Base-by-base conservation (phyloP, 2,888 invertebrate species). In the Chymomyza caudatula region DNA sequence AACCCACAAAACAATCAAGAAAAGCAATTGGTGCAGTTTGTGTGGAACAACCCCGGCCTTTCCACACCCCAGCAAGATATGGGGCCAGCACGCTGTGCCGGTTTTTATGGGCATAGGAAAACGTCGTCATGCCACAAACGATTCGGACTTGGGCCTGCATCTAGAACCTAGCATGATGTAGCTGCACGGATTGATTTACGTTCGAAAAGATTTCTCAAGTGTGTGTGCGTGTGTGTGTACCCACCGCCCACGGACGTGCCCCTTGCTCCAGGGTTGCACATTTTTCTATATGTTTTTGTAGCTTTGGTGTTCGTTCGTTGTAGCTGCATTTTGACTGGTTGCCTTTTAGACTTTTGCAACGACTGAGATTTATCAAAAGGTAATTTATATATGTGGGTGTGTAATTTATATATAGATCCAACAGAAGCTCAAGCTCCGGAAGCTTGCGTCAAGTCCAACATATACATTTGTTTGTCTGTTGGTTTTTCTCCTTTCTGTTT, bases 341-440 rank as follows among this genome's bases (percentile, higher is more conserved):
- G 25, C 53, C 13, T 57, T 56, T 44, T 37, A 37, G 52, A 20
- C 63, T 67, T 51, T 37, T n/a, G 51, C 78, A 78, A 86, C 83
- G 85, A 80, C 89, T 88, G 83, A 89, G 89, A 90, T 89, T 90
- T 89, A 90, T 90, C 90, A 90, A 89, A 89, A 89, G 90, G 89
- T 90, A 89, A 90, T 89, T 89, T 90, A 89, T 89, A 87, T 87
- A 88, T 88, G 85, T 75, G 84, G 68, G 69, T 75, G 81, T 72
- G 69, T 73, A 70, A 76, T 82, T 84, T 85, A 82, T 85, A 78
- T 72, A 76, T 75, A 75, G 68, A 76, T 73, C 66, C 73, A 70
- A 23, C 58, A 20, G 11, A 19, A 15, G 51, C 17, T 37, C 6
- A 29, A 53, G 6, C 15, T 20, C 29, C 19, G 25, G 20, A 15